Conservation (phyloP, 2,113 vertebrate species). For the Crotalus tigris region DNA sequence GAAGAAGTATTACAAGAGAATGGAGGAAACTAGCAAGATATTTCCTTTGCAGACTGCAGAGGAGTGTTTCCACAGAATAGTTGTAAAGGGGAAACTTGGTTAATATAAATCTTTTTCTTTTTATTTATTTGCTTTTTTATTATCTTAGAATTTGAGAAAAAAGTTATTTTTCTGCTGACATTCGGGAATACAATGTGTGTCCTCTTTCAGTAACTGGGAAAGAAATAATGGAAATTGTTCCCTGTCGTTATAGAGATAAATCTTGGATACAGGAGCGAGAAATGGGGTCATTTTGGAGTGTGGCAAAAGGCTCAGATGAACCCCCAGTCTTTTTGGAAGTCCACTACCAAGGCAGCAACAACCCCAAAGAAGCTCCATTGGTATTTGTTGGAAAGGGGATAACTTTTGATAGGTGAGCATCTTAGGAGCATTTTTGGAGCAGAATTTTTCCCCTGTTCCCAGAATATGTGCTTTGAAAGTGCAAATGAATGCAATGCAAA, state of each 20-base stretch:
- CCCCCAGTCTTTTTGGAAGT: constrained; percentile 93
- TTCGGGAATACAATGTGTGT: not conserved
- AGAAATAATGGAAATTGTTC: not conserved
- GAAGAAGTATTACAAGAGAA: too few relatives aligned
- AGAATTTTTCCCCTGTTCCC: not conserved
- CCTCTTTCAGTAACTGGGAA: not conserved
- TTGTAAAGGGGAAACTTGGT: not conserved
- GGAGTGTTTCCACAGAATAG: not conserved
- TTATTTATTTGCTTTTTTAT: not conserved
- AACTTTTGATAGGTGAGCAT: constrained; percentile 90
- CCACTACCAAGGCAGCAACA: constrained; percentile 81
- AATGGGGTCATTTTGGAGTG: constrained; percentile 95
- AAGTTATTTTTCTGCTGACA: not conserved
- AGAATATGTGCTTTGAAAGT: not conserved
- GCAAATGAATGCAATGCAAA: not conserved
- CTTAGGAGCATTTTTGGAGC: not conserved
- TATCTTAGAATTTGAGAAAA: not conserved
- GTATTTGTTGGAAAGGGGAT: constrained; percentile 95
- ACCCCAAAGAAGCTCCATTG: constrained; percentile 72
- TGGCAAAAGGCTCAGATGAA: constrained; percentile 91
- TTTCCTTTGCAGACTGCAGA: not conserved
- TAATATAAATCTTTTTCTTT: not conserved
- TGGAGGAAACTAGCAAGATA: too few relatives aligned
- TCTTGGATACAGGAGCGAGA: constrained; percentile 88
- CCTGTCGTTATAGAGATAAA: constrained; percentile 68